Base-by-base conservation (phyloP, 2,888 invertebrate genomes). In the Abscondita cerata region DNA sequence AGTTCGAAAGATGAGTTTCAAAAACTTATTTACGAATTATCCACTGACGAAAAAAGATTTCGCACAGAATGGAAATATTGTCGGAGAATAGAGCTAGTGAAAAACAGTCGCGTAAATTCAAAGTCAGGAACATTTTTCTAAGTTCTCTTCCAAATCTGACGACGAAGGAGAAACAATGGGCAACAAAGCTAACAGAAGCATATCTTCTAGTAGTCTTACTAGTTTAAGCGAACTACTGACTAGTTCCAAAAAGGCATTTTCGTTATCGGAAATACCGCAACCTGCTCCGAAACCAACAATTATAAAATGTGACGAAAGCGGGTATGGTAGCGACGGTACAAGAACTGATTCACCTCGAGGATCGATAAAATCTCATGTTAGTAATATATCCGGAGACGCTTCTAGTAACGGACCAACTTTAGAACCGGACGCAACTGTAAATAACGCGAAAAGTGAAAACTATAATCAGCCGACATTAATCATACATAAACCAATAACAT, bases 261-360 rank as follows among this genome's bases (percentile, higher is more conserved):
- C 73, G 50, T 71, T 68, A 65, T 75, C 74, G 60, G 76, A 75
- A 72, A 75, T 74, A 58, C 75, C 60, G 70, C 74, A 69, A 66
- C 65, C 64, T 41, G 61, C 68, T 34, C 59, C 66, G 12, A 64
- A 65, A 46, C 66, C 66, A 12, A 62, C 64, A 40, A 70, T 72
- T 68, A 70, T 70, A 63, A 81, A 75, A 71, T 74, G 70, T 8
- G 85, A 86, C 68, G 86, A 86, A 73, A 85, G 85, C 70, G 86
- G 86, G 12, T 86, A 87, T 70, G 86, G 86, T 64, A 85, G 84
- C 44, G 86, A 86, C 72, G 85, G 85, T 12, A 85, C 85, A 0
- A 76, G 84, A 2, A 81, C 82, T 9, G 84, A 85, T 73, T 85
- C 85, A 1, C 85, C 85, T 0, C 79, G 83, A 55, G 83, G 83